phyloP scores from a whole-genome alignment of 2,113 vertebrate genomes.

The Periophthalmus modestus region DNA sequence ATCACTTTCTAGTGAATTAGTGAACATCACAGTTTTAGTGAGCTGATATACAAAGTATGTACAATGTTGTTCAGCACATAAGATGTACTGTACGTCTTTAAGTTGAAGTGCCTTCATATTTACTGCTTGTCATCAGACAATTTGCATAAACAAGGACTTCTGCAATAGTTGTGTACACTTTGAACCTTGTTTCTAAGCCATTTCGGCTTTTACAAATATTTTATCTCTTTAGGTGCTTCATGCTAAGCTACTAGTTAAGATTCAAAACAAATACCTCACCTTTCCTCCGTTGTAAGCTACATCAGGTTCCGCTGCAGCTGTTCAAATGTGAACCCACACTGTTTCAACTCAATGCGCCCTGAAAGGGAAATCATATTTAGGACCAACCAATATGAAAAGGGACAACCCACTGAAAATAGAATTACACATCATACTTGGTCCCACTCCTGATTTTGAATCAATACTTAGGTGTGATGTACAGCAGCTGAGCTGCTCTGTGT shows the following conservation, averaged over 20 bases:
- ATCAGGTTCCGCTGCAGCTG: slow-evolving; percentile 41
- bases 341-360: slow-evolving; percentile 19
- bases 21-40: not conserved
- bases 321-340: slow-evolving; percentile 54
- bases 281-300: slow-evolving; percentile 52
- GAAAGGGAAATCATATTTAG: slow-evolving; percentile 46
- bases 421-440: slow-evolving; percentile 1
- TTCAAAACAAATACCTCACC: slow-evolving; percentile 66
- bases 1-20: not conserved
- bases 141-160: slow-evolving; percentile 23
- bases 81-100: slow-evolving; percentile 18
- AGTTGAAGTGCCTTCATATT: slow-evolving; percentile 53
- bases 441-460: slow-evolving; percentile 19
- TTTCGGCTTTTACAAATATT: not conserved
- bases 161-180: slow-evolving; percentile 33
- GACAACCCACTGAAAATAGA: slow-evolving; percentile 43
- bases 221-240: slow-evolving; percentile 46
- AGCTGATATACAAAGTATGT: not conserved
- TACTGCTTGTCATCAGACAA: slow-evolving; percentile 2
- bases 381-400: slow-evolving; percentile 47
- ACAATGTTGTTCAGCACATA: slow-evolving; percentile 1
- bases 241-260: slow-evolving; percentile 51
- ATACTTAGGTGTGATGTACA: slow-evolving; percentile 15
- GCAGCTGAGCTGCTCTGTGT: slow-evolving; percentile 66
- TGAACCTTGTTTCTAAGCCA: slow-evolving; percentile 14